phyloP scores from a whole-genome alignment of 1,140 invertebrate genomes.

The Heliconius melpomene region DNA sequence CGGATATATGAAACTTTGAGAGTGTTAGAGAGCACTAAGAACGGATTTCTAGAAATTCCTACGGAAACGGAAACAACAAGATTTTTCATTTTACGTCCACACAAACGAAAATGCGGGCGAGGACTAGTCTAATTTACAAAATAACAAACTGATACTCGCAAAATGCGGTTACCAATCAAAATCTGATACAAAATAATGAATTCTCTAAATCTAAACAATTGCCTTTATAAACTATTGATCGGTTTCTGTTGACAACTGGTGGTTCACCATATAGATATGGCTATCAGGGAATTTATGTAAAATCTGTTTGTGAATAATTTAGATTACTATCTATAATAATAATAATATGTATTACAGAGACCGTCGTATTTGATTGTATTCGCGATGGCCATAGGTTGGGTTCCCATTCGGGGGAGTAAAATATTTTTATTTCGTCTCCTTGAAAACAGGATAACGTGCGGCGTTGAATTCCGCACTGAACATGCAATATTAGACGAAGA shows the following conservation, averaged over 20 bases:
- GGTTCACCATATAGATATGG: not conserved
- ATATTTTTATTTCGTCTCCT: too few species aligned
- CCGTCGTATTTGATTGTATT: not conserved
- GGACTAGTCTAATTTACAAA: not conserved
- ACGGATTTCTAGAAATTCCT: too few species aligned
- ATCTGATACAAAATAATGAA: conserved; percentile 4
- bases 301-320: conserved; percentile 6
- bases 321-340: conserved; percentile 1
- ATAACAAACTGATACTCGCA: not conserved
- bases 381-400: not conserved
- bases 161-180: not conserved
- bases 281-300: not conserved
- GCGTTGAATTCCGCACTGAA: too few species aligned
- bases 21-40: too few species aligned
- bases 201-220: conserved; percentile 4
- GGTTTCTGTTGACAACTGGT: not conserved
- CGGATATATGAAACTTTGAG: too few species aligned
- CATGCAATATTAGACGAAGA: too few species aligned
- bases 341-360: not conserved
- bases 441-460: too few species aligned
- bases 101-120: too few species aligned
- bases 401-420: not conserved
- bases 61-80: too few species aligned
- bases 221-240: not conserved
- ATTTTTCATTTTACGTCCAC: not conserved